A percentile compares a stretch with the other conserved stretches of the same genome.
Evolutionary conservation across 2,113 vertebrate species (phyloP).

Genomic region (Phalacrocorax carbo): DNA sequence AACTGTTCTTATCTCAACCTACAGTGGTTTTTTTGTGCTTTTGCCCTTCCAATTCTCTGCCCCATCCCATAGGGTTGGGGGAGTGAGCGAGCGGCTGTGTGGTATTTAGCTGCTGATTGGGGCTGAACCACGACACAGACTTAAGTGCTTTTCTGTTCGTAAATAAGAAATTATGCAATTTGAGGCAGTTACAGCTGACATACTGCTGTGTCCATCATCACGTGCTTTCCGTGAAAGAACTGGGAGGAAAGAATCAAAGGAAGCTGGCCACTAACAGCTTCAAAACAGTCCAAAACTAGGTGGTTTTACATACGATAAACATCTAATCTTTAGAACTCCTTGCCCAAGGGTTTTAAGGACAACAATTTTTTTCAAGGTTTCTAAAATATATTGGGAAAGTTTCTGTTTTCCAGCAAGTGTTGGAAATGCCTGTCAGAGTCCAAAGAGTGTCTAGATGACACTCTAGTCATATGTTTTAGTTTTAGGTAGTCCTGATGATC

Average conservation of each 20-base stretch:
- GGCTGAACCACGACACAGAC: neutral
- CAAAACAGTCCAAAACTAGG: neutral
- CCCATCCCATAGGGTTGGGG: too few species aligned
- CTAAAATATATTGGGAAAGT: neutral
- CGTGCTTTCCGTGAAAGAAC: fast-evolving
- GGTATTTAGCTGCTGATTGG: too few species aligned
- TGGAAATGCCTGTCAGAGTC: neutral
- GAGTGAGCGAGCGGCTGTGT: too few species aligned
- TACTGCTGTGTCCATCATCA: neutral
- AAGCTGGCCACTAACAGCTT: neutral
- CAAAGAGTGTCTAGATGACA: neutral
- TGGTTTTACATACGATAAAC: neutral
- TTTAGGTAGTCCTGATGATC: neutral
- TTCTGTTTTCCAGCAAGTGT: neutral
- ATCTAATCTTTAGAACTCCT: neutral
- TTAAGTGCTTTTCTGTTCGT: neutral
- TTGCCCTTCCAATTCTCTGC: too few species aligned
- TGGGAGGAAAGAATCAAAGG: neutral
- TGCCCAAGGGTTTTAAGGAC: fast-evolving
- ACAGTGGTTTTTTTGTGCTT: too few species aligned
- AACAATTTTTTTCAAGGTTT: neutral
- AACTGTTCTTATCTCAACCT: too few species aligned
- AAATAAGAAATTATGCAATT: neutral
- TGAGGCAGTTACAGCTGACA: neutral
- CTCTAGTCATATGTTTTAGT: fast-evolving